phyloP scores from a whole-genome alignment of 1,140 invertebrate species.

The Lepidurus packardi region DNA sequence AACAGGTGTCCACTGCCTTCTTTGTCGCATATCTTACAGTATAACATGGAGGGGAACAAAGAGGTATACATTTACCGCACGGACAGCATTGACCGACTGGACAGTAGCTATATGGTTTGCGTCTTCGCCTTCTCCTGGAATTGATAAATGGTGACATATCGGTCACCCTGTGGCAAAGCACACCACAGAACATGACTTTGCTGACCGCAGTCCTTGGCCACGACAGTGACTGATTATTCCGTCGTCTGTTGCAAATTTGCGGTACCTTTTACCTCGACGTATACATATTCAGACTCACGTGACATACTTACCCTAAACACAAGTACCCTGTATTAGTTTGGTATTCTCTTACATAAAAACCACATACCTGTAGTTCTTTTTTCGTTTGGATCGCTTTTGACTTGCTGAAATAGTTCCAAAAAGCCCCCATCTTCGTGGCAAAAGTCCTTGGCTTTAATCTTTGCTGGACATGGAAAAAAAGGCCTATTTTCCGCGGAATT shows the following conservation, averaged over 20 bases:
- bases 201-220: not conserved
- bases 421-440: not conserved
- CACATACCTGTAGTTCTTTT: not conserved
- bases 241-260: not conserved
- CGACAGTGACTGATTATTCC: not conserved
- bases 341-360: not conserved
- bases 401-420: not conserved
- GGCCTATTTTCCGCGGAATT: not conserved
- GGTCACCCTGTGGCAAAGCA: not conserved
- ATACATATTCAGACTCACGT: not conserved
- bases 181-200: not conserved
- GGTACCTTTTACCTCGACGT: not conserved
- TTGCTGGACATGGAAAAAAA: not conserved
- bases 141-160: slow-evolving; percentile 4
- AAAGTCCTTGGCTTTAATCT: not conserved
- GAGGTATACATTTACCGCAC: no score
- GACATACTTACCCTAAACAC: not conserved
- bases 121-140: not conserved
- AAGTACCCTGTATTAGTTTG: not conserved
- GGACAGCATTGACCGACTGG: no score
- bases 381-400: not conserved
- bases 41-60: no score
- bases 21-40: no score
- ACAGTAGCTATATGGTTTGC: not conserved
- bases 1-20: no score